Evolutionary conservation across 2,113 vertebrate genomes (phyloP).

Genomic region (Cinclus cinclus): DNA sequence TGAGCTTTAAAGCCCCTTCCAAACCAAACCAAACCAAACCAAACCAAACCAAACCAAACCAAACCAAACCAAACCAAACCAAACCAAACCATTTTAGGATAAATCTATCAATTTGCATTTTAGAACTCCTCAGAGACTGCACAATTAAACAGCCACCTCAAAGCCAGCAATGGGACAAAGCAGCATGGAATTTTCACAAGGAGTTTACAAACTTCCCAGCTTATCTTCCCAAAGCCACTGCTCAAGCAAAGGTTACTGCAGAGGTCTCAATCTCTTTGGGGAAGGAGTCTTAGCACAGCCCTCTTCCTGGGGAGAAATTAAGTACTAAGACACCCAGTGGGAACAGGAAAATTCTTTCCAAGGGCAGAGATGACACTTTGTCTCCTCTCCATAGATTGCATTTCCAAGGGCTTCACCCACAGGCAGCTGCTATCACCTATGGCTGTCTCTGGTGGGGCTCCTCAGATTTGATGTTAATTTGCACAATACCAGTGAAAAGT

Average conservation of each 20-base stretch:
- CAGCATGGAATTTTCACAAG: fast-evolving
- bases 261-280: not conserved
- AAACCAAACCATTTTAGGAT: not conserved
- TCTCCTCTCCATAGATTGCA: not conserved
- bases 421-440: not conserved
- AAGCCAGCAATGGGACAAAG: not conserved
- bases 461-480: not conserved
- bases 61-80: not conserved
- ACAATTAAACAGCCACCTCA: not conserved
- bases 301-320: not conserved
- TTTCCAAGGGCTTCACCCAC: not conserved
- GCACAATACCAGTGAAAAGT: not conserved
- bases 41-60: not conserved
- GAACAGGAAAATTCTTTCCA: not conserved
- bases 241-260: not conserved
- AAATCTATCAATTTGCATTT: not conserved
- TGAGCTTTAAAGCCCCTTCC: not conserved
- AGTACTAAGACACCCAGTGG: not conserved
- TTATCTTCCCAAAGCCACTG: not conserved
- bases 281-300: not conserved
- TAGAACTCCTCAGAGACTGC: not conserved
- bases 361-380: not conserved
- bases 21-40: not conserved
- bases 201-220: not conserved
- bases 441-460: not conserved